Evolutionary conservation across 1,140 invertebrate genomes (phyloP).

Genomic region (Lepidurus couesii): DNA sequence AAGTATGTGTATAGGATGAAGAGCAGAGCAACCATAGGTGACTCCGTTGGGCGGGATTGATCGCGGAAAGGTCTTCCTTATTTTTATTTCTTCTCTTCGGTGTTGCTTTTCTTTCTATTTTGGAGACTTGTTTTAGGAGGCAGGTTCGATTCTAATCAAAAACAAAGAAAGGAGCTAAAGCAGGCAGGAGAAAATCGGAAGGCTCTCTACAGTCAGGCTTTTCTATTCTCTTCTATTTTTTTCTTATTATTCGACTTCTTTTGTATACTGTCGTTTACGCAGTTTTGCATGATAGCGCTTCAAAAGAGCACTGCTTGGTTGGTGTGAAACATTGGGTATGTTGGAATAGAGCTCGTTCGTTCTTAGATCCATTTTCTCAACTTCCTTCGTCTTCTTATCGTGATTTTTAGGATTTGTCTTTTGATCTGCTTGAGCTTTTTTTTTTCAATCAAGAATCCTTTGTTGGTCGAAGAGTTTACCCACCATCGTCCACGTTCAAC

Average conservation of each 20-base stretch:
- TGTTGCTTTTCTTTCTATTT: not conserved
- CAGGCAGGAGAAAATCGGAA: not conserved
- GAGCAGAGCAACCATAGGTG: not conserved
- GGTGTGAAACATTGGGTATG: not conserved
- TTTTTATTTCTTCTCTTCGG: not conserved
- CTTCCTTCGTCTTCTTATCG: not conserved
- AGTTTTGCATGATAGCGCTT: not conserved
- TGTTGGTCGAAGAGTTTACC: not conserved
- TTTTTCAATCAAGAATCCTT: conserved; percentile 1
- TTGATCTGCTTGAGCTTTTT: not conserved
- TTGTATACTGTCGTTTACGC: not conserved
- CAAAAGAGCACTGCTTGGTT: conserved; percentile 14
- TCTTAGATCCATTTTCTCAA: too few relatives aligned
- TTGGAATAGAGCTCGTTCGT: too few relatives aligned
- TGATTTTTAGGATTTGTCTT: not conserved
- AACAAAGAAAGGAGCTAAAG: not conserved
- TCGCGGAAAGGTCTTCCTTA: not conserved
- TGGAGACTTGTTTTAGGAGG: not conserved
- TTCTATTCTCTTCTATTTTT: not conserved
- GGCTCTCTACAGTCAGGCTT: not conserved
- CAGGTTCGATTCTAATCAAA: conserved; percentile 12
- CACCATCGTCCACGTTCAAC: too few relatives aligned
- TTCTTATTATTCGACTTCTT: not conserved
- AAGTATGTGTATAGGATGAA: not conserved
- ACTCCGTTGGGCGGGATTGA: conserved; percentile 2